Evolutionary conservation across 92 coral and sea anemone species (phyloP), one percentile per base, ranked within the genome.

Genomic region (Hydrozoanthus gracilis): DNA sequence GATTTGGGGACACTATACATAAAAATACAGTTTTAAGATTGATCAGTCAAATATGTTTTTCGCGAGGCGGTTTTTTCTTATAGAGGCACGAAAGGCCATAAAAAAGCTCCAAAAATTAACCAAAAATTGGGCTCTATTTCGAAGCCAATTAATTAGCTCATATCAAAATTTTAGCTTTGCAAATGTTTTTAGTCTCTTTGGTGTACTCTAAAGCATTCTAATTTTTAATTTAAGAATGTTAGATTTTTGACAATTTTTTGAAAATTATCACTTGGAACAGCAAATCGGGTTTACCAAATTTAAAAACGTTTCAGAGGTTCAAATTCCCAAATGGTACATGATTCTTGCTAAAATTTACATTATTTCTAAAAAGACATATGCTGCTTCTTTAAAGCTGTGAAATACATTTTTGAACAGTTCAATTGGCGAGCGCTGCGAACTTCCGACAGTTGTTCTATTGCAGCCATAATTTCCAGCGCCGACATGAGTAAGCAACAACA

Each of bases 401-500:
- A 67, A 67, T 67, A 67, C 16, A 67, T 16, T 2, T 67, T 10
- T 27, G 46, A 45, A 3, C 2, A 67, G 67, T 60, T 60, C 4
- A 60, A 60, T 60, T 14, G 67, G 4, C 67, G 7, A 60, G 67
- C 7, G 67, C 67, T 60, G 7, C 67, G 73, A 67, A 15, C 73
- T 16, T 44, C 47, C 9, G 44, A 67, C 16, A 67, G 73, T 67
- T 15, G 75, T 35, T 9, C 75, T 70, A 14, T 39, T 70, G 15
- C 49, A 35, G 49, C 75, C 14, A 70, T 5, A 35, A 27, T 27
- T 27, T 71, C 75, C 6, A 71, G 75, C 16, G 75, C 44, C 4
- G 75, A 71, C 17, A 44, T 71, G 75, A 71, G 75, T 39, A 71
- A 35, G 51, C 75, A 71, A 44, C 75, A 71, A 12, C 75, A 70